Base-by-base conservation (phyloP, 2,888 invertebrate species). In the Schizotus pectinicornis region DNA sequence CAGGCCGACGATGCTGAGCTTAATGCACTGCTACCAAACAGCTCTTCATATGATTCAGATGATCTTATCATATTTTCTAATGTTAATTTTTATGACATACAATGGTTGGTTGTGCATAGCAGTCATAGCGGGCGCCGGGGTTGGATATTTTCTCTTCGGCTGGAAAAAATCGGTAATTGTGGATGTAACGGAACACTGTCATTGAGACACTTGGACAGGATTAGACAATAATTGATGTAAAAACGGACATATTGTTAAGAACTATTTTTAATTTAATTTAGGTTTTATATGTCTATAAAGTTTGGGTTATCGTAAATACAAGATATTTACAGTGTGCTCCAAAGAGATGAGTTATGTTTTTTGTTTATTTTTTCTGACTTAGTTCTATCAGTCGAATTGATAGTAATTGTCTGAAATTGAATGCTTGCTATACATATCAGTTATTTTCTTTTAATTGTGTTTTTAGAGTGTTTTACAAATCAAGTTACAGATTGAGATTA, bases 81-180 rank as follows among this genome's bases (percentile, higher is more conserved):
- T 97, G 97, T 82, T 97, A 78, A 92, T 96, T 68, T 96, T 97
- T 78, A 97, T 97, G 97, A 96, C 96, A 0, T 97, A 94, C 85
- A 97, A 97, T 77, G 88, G 90, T 11, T 97, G 95, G 94, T 84
- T 98, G 57, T 95, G 95, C 78, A 77, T 93, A 43, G 93, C 95
- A 0, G 92, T 96, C 0, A 90, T 95, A 0, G 75, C 92, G 7
- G 97, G 97, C 37, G 93, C 95, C 1, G 94, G 92, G 1, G 84
- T 90, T 7, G 97, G 97, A 13, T 97, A 96, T 81, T 97, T 97
- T 81, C 83, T 95, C 37, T 97, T 97, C 76, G 96, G 95, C 53
- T 96, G 96, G 95, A 93, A 93, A 74, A 95, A 95, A 80, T 92
- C 94, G 0, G 91, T 95, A 8, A 90, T 94, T 48, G 94, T 95